A percentile compares a stretch with the other conserved stretches of the same genome.
These are phyloP conservation scores for Stomatorhinus walkeri DNA, from an alignment of 2,797 vertebrate genomes.

Conservation along the genomic window DNA sequence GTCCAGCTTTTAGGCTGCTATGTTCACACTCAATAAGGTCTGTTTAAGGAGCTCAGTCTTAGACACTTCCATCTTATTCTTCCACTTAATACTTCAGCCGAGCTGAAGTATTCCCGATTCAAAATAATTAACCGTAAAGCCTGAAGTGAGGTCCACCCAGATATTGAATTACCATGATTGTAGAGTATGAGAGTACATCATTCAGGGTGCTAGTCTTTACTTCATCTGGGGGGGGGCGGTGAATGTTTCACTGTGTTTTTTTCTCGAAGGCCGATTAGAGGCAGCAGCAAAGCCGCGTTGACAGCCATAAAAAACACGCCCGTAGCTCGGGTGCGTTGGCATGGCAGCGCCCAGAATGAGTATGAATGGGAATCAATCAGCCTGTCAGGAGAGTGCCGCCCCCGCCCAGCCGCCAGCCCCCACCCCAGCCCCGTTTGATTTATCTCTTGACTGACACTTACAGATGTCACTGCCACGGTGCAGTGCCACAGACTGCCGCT, in stretches of 20 bases:
- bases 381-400: not conserved
- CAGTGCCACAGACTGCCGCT: not conserved
- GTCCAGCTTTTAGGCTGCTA: no score
- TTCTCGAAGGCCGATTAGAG: conserved; percentile 15
- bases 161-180: not conserved
- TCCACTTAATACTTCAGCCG: not conserved
- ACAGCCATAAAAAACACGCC: not conserved
- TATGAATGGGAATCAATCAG: conserved; percentile 23
- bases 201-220: not conserved
- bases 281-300: not conserved
- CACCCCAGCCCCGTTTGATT: conserved; percentile 13
- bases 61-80: not conserved
- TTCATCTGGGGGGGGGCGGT: not conserved
- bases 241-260: not conserved
- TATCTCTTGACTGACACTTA: conserved; percentile 26
- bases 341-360: conserved; percentile 19
- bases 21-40: not conserved
- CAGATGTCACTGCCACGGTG: conserved; percentile 23
- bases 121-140: not conserved
- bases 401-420: not conserved
- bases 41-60: not conserved
- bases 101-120: not conserved
- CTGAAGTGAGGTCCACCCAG: not conserved
- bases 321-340: not conserved
- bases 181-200: not conserved